Conservation (phyloP, 1,140 invertebrate genomes). For the Eupeodes corollae region DNA sequence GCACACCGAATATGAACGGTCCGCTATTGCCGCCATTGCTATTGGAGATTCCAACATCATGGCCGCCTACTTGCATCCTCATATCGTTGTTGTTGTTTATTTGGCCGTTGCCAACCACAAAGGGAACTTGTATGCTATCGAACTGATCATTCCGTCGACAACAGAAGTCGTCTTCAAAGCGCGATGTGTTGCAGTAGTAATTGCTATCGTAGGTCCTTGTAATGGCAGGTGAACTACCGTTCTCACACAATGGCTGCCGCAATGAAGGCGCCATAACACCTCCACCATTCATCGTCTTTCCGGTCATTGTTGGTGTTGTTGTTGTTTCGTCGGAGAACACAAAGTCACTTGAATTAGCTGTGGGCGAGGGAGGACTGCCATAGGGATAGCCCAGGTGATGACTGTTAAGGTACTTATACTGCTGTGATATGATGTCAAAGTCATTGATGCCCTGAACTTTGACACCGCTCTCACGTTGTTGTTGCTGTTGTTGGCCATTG, state of each 20-base stretch:
- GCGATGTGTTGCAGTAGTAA: constrained; percentile 12
- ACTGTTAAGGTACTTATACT: constrained; percentile 24
- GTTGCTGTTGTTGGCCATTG: constrained; percentile 15
- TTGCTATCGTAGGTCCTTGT: not conserved
- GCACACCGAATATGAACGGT: not conserved
- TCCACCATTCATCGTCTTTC: not conserved
- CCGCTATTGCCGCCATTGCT: not conserved
- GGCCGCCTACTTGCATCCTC: not conserved
- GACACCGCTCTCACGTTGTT: constrained; percentile 29
- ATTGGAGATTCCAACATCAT: not conserved
- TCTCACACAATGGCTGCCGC: not conserved
- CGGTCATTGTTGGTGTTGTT: not conserved
- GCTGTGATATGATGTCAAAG: constrained; percentile 30
- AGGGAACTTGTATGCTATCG: not conserved
- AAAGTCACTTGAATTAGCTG: constrained; percentile 22
- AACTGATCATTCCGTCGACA: constrained; percentile 16
- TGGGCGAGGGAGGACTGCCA: constrained; percentile 30
- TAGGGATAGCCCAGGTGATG: constrained; percentile 32
- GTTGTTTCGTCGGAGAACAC: constrained; percentile 1
- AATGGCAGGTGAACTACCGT: not conserved
- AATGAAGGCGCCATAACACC: too few species aligned
- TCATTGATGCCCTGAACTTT: constrained; percentile 32
- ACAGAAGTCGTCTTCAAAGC: constrained; percentile 32
- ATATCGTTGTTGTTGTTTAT: not conserved
- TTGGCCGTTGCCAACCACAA: too few species aligned